Percentiles rank a stretch among this genome's conserved stretches.
Conservation (phyloP, 2,797 vertebrate genomes). For the Sebastes matsubarae region DNA sequence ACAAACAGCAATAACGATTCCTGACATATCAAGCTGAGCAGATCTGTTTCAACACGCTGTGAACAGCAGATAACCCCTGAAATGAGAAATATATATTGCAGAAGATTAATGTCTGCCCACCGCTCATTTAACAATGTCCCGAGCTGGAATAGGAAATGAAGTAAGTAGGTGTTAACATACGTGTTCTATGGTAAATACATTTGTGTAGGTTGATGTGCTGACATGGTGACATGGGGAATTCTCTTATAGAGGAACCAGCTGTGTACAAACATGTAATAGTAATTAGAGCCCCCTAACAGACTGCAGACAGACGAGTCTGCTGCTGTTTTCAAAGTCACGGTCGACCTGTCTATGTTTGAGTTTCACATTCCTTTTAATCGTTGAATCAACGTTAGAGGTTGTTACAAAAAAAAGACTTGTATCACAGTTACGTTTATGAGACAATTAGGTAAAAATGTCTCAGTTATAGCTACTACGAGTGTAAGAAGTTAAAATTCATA, state of each 20-base stretch:
- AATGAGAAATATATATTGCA: conserved; percentile 12
- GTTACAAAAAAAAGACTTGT: background rate
- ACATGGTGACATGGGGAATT: conserved; percentile 69
- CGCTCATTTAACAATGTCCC: conserved; percentile 18
- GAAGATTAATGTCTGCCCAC: conserved; percentile 40
- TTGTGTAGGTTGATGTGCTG: conserved; percentile 73
- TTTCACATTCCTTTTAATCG: conserved; percentile 44
- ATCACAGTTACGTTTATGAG: background rate
- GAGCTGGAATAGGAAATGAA: conserved; percentile 40
- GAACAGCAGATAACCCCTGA: background rate
- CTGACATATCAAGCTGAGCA: background rate
- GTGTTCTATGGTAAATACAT: conserved; percentile 74
- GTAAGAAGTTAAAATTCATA: conserved; percentile 6
- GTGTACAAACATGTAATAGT: conserved; percentile 81
- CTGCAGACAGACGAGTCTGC: conserved; percentile 44
- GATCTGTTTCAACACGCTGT: background rate
- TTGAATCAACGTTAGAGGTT: background rate
- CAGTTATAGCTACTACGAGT: background rate
- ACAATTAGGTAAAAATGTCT: background rate
- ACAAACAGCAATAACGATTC: background rate
- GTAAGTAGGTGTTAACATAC: conserved; percentile 70
- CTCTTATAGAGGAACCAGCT: conserved; percentile 82
- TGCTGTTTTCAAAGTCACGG: conserved; percentile 54
- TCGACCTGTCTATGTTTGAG: conserved; percentile 41
- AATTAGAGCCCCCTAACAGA: conserved; percentile 63